A percentile compares a stretch with the other conserved stretches of the same genome.
Evolutionary conservation across 2,113 vertebrate genomes (phyloP).

Genomic region (Polyodon spathula): DNA sequence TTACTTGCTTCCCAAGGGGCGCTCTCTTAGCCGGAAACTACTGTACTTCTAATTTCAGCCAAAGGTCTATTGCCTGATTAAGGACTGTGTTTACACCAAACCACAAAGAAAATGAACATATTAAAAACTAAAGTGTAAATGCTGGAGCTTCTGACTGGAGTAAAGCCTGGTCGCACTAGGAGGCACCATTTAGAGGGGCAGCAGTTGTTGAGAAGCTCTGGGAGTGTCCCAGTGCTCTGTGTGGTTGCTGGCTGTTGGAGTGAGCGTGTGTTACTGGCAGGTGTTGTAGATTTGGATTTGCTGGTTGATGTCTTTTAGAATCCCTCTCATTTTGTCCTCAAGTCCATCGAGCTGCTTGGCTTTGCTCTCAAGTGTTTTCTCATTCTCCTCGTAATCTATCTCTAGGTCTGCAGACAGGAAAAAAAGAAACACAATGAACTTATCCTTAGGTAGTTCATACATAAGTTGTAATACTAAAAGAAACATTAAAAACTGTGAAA

Average conservation of each 20-base stretch:
- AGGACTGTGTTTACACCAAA: too few relatives aligned
- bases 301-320: constrained; percentile 84
- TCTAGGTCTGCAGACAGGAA: constrained; percentile 64
- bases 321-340: constrained; percentile 84
- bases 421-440: too few relatives aligned
- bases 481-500: too few relatives aligned
- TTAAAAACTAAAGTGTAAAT: too few relatives aligned
- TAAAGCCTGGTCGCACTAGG: constrained; percentile 1
- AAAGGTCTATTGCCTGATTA: too few relatives aligned
- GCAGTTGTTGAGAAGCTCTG: constrained; percentile 1
- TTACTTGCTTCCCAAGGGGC: too few relatives aligned
- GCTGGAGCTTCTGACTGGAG: constrained; percentile 9
- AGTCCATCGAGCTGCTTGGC: constrained; percentile 81
- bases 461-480: too few relatives aligned
- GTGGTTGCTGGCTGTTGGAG: not conserved
- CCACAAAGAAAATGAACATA: not conserved
- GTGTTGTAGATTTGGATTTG: constrained; percentile 98
- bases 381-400: constrained; percentile 78
- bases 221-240: not conserved
- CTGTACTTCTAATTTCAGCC: too few relatives aligned
- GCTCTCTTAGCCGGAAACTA: too few relatives aligned
- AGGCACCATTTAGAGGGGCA: constrained; percentile 2
- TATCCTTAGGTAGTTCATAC: too few relatives aligned
- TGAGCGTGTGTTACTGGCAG: constrained; percentile 64
- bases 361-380: constrained; percentile 74